Conservation (phyloP, 2,888 invertebrate genomes). For the Odontocerum albicorne region DNA sequence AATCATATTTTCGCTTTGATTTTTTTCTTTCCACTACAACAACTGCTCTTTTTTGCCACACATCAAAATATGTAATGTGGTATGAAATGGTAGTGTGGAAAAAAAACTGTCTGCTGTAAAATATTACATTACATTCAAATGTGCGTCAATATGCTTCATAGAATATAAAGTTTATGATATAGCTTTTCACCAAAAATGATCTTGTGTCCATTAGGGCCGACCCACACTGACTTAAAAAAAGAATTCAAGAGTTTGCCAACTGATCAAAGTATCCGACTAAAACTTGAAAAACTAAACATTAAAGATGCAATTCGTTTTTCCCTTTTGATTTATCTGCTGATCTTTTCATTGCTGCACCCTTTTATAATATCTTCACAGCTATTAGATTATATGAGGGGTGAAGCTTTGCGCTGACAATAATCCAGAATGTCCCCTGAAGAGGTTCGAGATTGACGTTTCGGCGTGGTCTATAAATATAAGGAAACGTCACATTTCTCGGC, state of each 20-base stretch:
- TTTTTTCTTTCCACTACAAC: background rate
- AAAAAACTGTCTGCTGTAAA: constrained; percentile 1
- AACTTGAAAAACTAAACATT: no score
- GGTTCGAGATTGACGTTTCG: constrained; percentile 10
- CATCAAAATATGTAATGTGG: no score
- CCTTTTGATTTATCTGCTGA: no score
- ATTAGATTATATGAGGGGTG: background rate
- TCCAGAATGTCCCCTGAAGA: constrained; percentile 13
- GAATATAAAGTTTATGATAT: constrained; percentile 7
- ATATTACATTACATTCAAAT: constrained; percentile 10
- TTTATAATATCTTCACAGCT: background rate
- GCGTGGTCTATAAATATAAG: constrained; percentile 9
- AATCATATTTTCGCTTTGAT: background rate
- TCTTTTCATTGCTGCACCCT: background rate
- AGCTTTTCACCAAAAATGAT: constrained; percentile 8
- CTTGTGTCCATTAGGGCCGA: constrained; percentile 9
- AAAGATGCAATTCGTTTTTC: no score
- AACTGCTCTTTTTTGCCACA: no score
- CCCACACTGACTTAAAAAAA: constrained; percentile 2
- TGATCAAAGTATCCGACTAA: no score
- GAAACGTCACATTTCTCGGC: constrained; percentile 11
- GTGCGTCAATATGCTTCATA: constrained; percentile 17
- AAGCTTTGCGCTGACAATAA: constrained; percentile 4
- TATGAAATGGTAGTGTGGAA: no score
- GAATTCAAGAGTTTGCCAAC: no score